Conservation (phyloP, 2,888 invertebrate species). For the Andrena camellia region DNA sequence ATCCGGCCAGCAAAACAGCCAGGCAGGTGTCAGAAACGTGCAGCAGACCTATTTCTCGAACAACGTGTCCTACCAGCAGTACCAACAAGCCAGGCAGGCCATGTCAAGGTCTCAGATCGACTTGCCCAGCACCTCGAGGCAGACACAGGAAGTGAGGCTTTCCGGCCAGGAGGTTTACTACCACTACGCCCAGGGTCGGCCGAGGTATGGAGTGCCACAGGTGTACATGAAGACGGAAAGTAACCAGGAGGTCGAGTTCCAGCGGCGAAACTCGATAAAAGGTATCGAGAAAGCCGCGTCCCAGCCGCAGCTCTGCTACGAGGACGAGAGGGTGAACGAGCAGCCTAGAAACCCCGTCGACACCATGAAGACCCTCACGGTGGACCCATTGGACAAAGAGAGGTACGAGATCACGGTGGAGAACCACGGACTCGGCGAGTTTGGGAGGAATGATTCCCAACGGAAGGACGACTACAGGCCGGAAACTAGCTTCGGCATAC, state of each 20-base stretch:
- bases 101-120: constrained; percentile 83
- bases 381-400: constrained; percentile 75
- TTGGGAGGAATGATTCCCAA: constrained; percentile 76
- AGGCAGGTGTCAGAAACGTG: constrained; percentile 50
- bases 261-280: constrained; percentile 78
- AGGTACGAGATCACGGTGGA: constrained; percentile 82
- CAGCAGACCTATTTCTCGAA: constrained; percentile 77
- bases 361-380: constrained; percentile 65
- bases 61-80: constrained; percentile 80
- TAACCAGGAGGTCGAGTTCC: constrained; percentile 78
- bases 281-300: constrained; percentile 87
- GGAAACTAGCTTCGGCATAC: constrained; percentile 82
- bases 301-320: constrained; percentile 89
- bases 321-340: constrained; percentile 83
- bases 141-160: constrained; percentile 77
- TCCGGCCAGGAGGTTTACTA: constrained; percentile 81
- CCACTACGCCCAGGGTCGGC: constrained; percentile 79
- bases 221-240: constrained; percentile 81
- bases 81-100: constrained; percentile 79
- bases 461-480: constrained; percentile 79
- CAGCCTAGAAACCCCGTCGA: constrained; percentile 71
- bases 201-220: constrained; percentile 79
- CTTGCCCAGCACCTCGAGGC: constrained; percentile 81
- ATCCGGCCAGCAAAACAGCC: constrained; percentile 71
- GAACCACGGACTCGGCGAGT: constrained; percentile 72